Conservation (phyloP, 2,888 invertebrate species). For the Tenodera sinensis region DNA sequence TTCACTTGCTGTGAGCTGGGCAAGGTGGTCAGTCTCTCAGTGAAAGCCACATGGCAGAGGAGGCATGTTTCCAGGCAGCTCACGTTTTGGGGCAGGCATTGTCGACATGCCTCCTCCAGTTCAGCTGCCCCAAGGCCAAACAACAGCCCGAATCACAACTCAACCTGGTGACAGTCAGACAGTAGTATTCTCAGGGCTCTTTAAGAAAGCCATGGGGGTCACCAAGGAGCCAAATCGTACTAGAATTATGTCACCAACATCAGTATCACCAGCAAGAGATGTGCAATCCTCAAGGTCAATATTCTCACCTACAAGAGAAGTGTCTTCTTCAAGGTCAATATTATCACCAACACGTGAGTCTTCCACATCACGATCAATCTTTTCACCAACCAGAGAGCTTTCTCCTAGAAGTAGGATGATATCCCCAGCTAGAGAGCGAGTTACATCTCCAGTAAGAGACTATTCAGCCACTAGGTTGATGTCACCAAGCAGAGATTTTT, state of each 20-base stretch:
- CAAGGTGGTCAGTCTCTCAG: background rate
- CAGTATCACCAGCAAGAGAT: background rate
- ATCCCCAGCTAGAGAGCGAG: background rate
- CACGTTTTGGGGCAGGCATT: constrained; percentile 16
- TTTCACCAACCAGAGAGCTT: background rate
- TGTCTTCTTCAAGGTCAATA: background rate
- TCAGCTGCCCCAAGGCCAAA: background rate
- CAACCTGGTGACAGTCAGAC: background rate
- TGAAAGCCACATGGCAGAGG: background rate
- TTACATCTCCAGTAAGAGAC: constrained; percentile 9
- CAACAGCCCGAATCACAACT: background rate
- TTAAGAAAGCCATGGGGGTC: background rate
- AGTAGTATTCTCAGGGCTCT: background rate
- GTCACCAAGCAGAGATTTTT: background rate
- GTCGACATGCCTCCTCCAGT: constrained; percentile 2
- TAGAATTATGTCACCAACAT: background rate
- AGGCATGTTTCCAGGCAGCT: constrained; percentile 11
- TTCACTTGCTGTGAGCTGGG: background rate
- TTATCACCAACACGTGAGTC: background rate
- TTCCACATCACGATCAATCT: background rate
- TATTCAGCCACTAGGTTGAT: background rate
- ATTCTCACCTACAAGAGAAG: constrained; percentile 3
- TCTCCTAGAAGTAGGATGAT: background rate
- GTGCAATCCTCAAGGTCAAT: background rate
- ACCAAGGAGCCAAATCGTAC: background rate